Evolutionary conservation across 2,888 invertebrate species (phyloP), one percentile per base, ranked within the genome.

Genomic region (Drosophila ustulata): DNA sequence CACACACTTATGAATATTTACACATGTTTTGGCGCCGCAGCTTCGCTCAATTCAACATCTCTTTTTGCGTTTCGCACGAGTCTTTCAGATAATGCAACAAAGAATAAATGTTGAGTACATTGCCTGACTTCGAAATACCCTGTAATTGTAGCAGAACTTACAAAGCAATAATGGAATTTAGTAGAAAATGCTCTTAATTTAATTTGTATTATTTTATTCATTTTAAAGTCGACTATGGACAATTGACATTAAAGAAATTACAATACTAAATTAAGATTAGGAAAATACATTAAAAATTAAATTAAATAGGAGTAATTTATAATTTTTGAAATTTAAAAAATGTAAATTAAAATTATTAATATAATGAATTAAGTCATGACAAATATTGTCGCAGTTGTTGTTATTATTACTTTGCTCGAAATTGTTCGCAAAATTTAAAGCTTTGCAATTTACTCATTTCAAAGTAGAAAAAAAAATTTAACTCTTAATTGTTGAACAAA

Each of bases 1-100:
- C 55, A 30, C 47, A 18, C 52, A 39, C 51, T 66, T 82, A 78
- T 80, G 80, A 87, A 85, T 87, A 86, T 86, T 86, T 83, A 87
- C 87, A 85, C 78, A 71, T 83, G 82, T 78, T 86, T 82, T 73
- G 79, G 69, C 79, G 71, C 65, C 73, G 56, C 73, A 80, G 50
- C 55, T 65, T 67, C 53, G 72, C 72, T 77, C 66, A 71, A 66
- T 69, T 82, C 71, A 61, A 62, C 66, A 68, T 64, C 34, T 53
- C 37, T 53, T 46, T 41, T 37, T 45, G n/a, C n/a, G 47, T 56
- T 62, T 49, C 30, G 32, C 50, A 66, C n/a, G 56, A 55, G 63
- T 47, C 52, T 68, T 57, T 64, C 43, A 68, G 61, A 64, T 70
- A 78, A 73, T 55, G 50, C 39, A 64, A 62, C 56, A 39, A 55